Evolutionary conservation across 2,797 vertebrate species (phyloP), one percentile per base, ranked within the genome.

Genomic region (Macropus fuliginosus): DNA sequence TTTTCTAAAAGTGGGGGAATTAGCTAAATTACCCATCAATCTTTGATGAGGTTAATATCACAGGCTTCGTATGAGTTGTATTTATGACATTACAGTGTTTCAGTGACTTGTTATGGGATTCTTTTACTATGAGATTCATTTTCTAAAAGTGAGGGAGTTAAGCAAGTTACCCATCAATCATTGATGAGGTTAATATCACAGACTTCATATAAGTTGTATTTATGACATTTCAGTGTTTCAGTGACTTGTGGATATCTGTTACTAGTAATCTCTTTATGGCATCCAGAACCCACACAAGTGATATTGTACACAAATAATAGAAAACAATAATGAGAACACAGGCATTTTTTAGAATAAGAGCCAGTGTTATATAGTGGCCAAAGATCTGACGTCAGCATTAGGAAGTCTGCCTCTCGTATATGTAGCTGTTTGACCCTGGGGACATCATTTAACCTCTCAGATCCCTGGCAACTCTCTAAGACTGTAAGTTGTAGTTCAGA

Each of bases 91-190:
- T 95, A 92, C 34, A 87, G 66, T 1, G 8, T 92, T 91, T 92
- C 55, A 95, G 54, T 46, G 74, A 50, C 74, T 46, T 14, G 13
- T 87, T 87, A 6, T 46, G 10, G 29, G 29, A 54, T 96, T 96
- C 95, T 96, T 50, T 96, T 92, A 28, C 29, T 95, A 40, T 91
- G 46, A 96, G 95, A 91, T 96, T 96, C 91, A 31, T 96, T 96
- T 95, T 91, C 74, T 40, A 57, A 91, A 93, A 91, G 6, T 18
- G 8, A 9, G 27, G 28, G 56, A 89, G 55, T 94, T 91, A 40
- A 29, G 56, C 8, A 1, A 50, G 1, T 57, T 94, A 92, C 27
- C 94, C 31, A 90, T 66, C 55, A 95, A 29, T 62, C 74, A 94
- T 0, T 46, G 27, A 24, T 40, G 62, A 91, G 18, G 54, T 95